Percentiles rank a stretch among this genome's conserved stretches.
Evolutionary conservation across 2,113 vertebrate species (phyloP).

Genomic region (Castor canadensis): DNA sequence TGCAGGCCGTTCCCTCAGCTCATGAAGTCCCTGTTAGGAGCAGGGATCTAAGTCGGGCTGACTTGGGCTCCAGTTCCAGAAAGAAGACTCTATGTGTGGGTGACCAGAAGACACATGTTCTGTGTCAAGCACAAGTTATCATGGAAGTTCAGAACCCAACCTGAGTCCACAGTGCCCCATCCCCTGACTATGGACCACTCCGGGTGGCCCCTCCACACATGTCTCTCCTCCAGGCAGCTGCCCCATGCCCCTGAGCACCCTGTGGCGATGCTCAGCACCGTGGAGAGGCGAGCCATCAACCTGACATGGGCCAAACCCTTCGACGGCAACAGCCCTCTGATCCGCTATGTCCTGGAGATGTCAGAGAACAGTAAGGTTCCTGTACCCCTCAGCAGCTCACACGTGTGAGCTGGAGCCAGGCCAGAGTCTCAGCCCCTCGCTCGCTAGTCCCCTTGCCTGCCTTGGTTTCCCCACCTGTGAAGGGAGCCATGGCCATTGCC

Average conservation of each 20-base stretch:
- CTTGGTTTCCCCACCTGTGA: too few relatives aligned
- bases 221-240: conserved; percentile 89
- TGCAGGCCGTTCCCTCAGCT: neutral
- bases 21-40: neutral
- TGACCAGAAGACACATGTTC: accelerated
- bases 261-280: conserved; percentile 85
- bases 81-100: neutral
- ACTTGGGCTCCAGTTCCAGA: neutral
- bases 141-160: accelerated
- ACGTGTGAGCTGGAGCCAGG: too few relatives aligned
- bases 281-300: conserved; percentile 94
- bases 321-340: conserved; percentile 96
- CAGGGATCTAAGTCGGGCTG: neutral
- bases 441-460: too few relatives aligned
- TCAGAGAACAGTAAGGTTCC: conserved; percentile 96
- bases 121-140: accelerated
- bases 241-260: conserved; percentile 95
- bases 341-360: conserved; percentile 94
- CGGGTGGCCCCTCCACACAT: accelerated
- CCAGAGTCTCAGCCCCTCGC: too few relatives aligned
- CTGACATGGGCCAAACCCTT: conserved; percentile 96
- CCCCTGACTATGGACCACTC: neutral
- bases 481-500: too few relatives aligned
- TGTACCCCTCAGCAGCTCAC: too few relatives aligned
- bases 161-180: accelerated